These are phyloP conservation scores for Bombus turneri DNA, from an alignment of 1,140 invertebrate genomes.

Conservation along the genomic window DNA sequence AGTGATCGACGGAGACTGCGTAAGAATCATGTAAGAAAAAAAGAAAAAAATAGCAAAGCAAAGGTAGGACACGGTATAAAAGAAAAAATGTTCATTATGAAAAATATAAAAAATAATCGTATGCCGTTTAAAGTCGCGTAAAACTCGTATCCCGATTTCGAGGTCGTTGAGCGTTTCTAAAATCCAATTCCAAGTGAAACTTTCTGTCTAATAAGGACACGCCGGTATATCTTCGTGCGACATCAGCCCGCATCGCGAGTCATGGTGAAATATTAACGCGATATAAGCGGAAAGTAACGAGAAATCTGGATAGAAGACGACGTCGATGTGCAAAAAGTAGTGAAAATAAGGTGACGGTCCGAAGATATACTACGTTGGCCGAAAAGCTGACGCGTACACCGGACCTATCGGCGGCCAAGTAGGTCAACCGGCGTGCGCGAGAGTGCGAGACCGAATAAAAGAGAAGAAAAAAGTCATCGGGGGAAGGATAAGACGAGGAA, in stretches of 20 bases:
- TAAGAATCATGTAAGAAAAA: neutral
- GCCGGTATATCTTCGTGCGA: neutral
- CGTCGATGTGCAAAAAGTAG: neutral
- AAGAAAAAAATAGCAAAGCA: accelerated
- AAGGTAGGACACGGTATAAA: too few relatives aligned
- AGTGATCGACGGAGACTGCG: neutral
- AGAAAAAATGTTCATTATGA: neutral
- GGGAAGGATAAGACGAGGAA: conserved; percentile 48
- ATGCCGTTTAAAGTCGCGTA: neutral
- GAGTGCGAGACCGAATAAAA: conserved; percentile 63
- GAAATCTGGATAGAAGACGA: neutral
- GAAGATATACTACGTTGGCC: conserved; percentile 17
- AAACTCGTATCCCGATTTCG: neutral
- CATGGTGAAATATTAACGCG: neutral
- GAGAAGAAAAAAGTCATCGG: conserved; percentile 48
- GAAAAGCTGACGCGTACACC: conserved; percentile 60
- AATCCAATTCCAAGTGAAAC: conserved; percentile 23
- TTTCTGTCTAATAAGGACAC: conserved; percentile 29
- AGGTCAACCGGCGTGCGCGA: conserved; percentile 67
- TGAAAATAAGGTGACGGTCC: neutral
- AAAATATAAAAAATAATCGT: neutral
- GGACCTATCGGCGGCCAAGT: conserved; percentile 61
- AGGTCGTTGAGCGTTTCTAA: neutral
- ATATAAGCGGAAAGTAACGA: neutral
- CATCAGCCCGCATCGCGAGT: conserved; percentile 40